Conservation (phyloP, 2,888 invertebrate genomes). For the Gastracanthus pulcherrimus region DNA sequence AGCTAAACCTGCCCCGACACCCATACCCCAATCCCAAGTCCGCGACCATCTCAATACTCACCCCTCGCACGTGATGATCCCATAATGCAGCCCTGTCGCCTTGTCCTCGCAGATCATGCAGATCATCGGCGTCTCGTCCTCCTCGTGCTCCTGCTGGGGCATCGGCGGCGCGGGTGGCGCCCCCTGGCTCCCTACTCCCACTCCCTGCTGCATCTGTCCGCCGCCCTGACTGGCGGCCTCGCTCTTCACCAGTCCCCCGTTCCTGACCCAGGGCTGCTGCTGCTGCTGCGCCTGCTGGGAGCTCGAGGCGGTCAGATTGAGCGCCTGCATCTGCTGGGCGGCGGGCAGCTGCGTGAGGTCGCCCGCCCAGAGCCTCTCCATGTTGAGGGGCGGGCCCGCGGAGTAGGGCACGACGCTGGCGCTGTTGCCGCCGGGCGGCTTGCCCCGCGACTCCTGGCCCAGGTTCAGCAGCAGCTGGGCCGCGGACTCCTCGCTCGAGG, state of each 20-base stretch:
- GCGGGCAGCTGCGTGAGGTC: slow-evolving; percentile 91
- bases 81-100: slow-evolving; percentile 98
- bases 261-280: slow-evolving; percentile 72
- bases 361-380: slow-evolving; percentile 95
- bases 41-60: no score
- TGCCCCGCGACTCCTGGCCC: slow-evolving; percentile 84
- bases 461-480: slow-evolving; percentile 87
- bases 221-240: slow-evolving; percentile 69
- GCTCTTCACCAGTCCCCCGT: slow-evolving; percentile 72
- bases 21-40: no score
- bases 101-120: slow-evolving; percentile 99
- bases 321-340: slow-evolving; percentile 88
- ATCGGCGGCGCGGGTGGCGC: slow-evolving; percentile 72
- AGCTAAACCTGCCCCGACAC: no score
- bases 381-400: slow-evolving; percentile 85
- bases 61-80: slow-evolving; percentile 99
- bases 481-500: slow-evolving; percentile 79
- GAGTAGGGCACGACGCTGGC: slow-evolving; percentile 62
- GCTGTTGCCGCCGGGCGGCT: slow-evolving; percentile 70
- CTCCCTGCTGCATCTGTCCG: slow-evolving; percentile 36
- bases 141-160: slow-evolving; percentile 81
- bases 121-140: slow-evolving; percentile 95
- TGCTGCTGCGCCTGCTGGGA: slow-evolving; percentile 64
- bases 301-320: slow-evolving; percentile 82
- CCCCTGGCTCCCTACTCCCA: no score